A percentile compares a stretch with the other conserved stretches of the same genome.
phyloP scores from a whole-genome alignment of 2,797 vertebrate species.

The Schizopygopsis pylzovi region DNA sequence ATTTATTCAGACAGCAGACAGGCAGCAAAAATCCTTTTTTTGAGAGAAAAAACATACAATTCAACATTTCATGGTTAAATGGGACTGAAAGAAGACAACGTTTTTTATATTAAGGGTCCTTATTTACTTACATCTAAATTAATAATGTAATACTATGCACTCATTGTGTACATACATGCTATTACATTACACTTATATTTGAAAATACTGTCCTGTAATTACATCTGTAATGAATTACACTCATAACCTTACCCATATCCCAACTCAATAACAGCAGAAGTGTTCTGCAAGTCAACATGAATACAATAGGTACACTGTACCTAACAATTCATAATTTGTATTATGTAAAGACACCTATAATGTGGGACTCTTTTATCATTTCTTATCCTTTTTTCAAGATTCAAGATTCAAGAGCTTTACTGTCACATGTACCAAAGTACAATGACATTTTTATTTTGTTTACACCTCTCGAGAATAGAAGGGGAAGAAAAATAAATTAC shows the following conservation, averaged over 20 bases:
- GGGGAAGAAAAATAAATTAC: no score
- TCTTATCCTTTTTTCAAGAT: background rate
- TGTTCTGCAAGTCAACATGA: background rate
- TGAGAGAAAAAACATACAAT: background rate
- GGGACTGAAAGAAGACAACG: background rate
- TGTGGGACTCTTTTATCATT: background rate
- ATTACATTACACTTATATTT: background rate
- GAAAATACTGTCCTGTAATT: background rate
- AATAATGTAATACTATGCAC: background rate
- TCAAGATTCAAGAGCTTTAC: no score
- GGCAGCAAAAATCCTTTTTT: background rate
- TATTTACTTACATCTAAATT: no score
- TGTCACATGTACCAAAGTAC: no score
- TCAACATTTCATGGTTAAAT: background rate
- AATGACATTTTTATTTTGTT: no score
- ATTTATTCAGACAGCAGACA: background rate
- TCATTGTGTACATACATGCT: background rate
- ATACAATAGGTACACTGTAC: background rate
- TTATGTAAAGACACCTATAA: background rate
- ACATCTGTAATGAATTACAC: background rate
- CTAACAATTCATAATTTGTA: background rate
- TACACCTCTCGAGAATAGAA: no score
- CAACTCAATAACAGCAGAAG: no score
- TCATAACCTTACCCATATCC: no score
- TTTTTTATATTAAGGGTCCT: no score